Base-by-base conservation (phyloP, 2,888 invertebrate species). In the Osedax fenrisi region DNA sequence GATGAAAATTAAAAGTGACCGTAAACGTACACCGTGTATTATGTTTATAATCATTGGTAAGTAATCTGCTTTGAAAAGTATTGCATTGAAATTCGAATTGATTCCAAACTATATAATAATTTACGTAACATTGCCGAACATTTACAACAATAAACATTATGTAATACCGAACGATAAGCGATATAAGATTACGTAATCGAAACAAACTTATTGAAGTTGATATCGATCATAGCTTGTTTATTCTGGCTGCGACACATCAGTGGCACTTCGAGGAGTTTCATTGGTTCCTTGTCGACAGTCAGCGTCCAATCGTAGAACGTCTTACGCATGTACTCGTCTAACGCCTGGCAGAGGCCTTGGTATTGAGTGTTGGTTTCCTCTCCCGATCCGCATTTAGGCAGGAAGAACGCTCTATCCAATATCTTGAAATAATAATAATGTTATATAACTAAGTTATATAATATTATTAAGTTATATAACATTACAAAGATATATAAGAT, bases 401-500 rank as follows among this genome's bases (percentile, higher is more conserved):
- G 85, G 91, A 92, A 93, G 61, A 89, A 88, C 0, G 91, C 90
- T 68, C 89, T 87, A 27, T 89, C 88, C 83, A 93, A 87, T 73
- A 88, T 85, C 88, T 89, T 75, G 21, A 82, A n/a, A n/a, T n/a
- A n/a, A n/a, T n/a, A n/a, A 25, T 73, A 76, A 59, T 25, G 13
- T 22, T 26, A 24, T 26, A 23, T 17, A 2, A n/a, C 1, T 5
- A 17, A 68, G 17, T 5, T 71, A 71, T 64, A 27, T 27, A 71
- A 3, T 22, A 24, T 2, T 10, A 72, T 24, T 72, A 2, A 22
- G 17, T 61, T 68, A 1, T 23, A n/a, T 2, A 61, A 13, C 1
- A n/a, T n/a, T n/a, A n/a, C n/a, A n/a, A n/a, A n/a, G n/a, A n/a
- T n/a, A n/a, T n/a, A n/a, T n/a, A n/a, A n/a, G n/a, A n/a, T n/a